Conservation (phyloP, 2,113 vertebrate genomes). For the Strigops habroptila region DNA sequence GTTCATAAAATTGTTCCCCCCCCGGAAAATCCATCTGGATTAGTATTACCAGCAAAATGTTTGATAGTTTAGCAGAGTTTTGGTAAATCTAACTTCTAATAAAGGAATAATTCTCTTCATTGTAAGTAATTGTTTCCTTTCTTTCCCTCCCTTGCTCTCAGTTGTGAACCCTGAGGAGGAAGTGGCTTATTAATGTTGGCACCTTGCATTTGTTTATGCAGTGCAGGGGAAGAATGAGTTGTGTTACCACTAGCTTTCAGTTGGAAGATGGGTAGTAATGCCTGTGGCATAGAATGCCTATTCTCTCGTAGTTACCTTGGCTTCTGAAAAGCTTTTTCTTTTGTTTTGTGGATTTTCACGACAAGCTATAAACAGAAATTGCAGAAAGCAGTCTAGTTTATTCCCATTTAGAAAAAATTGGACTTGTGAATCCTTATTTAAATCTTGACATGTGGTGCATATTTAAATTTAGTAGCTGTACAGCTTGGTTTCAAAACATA, state of each 20-base stretch:
- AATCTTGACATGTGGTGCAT: background rate
- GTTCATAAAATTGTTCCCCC: background rate
- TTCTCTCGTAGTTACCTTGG: background rate
- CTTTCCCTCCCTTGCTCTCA: background rate
- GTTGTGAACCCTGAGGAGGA: background rate
- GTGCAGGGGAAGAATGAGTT: background rate
- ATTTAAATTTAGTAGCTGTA: background rate
- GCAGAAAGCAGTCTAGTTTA: background rate
- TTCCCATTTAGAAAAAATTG: background rate
- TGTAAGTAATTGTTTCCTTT: background rate
- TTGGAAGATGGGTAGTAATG: background rate
- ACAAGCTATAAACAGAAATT: background rate
- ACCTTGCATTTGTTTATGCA: background rate
- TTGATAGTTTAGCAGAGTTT: background rate
- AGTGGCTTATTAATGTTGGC: background rate
- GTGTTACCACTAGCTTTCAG: background rate
- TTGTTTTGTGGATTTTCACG: background rate
- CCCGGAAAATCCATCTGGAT: background rate
- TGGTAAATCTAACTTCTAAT: background rate
- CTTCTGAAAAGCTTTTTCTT: background rate
- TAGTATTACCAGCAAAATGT: background rate
- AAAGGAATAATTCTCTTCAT: background rate
- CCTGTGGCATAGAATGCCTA: background rate
- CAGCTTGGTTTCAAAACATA: conserved; percentile 2
- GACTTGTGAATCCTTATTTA: background rate